Evolutionary conservation across 2,888 invertebrate species (phyloP).

Genomic region (Spodoptera picta): DNA sequence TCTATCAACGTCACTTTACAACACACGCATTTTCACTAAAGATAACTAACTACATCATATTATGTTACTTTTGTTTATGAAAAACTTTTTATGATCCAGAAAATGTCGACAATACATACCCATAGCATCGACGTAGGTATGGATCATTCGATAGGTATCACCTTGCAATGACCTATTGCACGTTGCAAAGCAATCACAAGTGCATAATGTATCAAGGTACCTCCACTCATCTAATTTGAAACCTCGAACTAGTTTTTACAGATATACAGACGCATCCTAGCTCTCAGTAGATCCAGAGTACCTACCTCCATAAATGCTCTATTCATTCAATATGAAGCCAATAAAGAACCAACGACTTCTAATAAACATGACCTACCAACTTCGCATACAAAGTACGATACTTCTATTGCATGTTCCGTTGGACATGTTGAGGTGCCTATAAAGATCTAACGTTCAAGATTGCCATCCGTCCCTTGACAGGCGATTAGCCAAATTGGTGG

Average conservation of each 20-base stretch:
- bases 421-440: constrained; percentile 25
- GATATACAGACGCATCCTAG: too few relatives aligned
- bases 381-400: constrained; percentile 22
- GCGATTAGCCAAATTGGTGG: constrained; percentile 51
- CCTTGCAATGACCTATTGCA: too few relatives aligned
- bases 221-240: too few relatives aligned
- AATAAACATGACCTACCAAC: constrained; percentile 32
- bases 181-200: too few relatives aligned
- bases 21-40: constrained; percentile 17
- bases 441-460: constrained; percentile 41
- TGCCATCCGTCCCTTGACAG: constrained; percentile 46
- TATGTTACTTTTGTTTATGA: background rate
- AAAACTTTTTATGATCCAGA: background rate
- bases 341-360: constrained; percentile 25
- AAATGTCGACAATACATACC: too few relatives aligned
- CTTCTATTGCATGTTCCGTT: constrained; percentile 44
- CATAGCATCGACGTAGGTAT: too few relatives aligned
- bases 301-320: background rate
- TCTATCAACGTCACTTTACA: constrained; percentile 13
- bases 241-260: too few relatives aligned
- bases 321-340: constrained; percentile 23
- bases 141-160: too few relatives aligned
- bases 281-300: background rate
- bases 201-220: too few relatives aligned
- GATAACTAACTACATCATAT: constrained; percentile 2